These are phyloP conservation scores for Aplodontia rufa DNA, from an alignment of 2,113 vertebrate genomes.

Conservation along the genomic window DNA sequence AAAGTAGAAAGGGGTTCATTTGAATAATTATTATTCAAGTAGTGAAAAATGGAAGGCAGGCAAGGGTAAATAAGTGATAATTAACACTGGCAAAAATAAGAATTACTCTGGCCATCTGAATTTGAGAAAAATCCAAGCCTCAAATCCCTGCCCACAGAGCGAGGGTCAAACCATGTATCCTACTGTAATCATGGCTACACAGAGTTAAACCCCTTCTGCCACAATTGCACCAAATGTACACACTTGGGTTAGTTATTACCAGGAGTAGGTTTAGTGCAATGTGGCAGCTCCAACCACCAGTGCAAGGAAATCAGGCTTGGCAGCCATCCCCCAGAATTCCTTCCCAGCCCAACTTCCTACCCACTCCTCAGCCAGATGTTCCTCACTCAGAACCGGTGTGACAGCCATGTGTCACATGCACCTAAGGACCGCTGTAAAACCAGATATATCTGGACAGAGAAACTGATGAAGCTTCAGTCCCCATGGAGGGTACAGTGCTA, in stretches of 20 bases:
- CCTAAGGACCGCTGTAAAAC: background rate
- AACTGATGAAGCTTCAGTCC: too few species aligned
- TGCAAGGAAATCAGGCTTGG: background rate
- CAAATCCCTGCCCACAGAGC: background rate
- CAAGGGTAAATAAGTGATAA: background rate
- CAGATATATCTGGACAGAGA: background rate
- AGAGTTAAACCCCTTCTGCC: constrained; percentile 18
- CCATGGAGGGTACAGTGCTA: background rate
- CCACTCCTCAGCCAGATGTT: background rate
- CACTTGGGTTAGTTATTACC: background rate
- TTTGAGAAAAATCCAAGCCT: constrained; percentile 43
- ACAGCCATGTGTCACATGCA: background rate
- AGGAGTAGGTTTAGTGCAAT: background rate
- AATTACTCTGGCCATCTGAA: background rate
- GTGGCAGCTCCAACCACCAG: background rate
- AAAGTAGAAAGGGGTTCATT: constrained; percentile 29
- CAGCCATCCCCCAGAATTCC: background rate
- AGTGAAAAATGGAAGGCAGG: constrained; percentile 40
- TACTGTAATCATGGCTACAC: constrained; percentile 36
- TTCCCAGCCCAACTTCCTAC: background rate
- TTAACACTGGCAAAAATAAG: background rate
- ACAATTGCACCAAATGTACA: constrained; percentile 15
- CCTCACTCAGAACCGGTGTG: background rate
- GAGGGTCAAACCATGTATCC: background rate
- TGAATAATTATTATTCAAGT: constrained; percentile 47